These are phyloP conservation scores for Lepus americanus DNA, from an alignment of 2,113 vertebrate genomes.

Conservation along the genomic window DNA sequence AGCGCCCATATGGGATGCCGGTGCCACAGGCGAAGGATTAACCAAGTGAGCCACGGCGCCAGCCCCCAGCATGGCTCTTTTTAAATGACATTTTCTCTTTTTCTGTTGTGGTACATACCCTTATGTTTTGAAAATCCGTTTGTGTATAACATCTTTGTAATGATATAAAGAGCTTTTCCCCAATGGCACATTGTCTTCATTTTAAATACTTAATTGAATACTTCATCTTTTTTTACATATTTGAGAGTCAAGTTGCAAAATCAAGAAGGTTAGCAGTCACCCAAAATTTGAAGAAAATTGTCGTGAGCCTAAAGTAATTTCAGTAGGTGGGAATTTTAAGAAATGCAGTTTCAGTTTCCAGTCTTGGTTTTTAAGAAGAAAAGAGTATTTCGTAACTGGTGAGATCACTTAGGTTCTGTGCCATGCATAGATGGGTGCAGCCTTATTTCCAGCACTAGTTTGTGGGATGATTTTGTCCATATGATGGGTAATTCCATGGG, in stretches of 20 bases:
- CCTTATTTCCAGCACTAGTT: slow-evolving; percentile 70
- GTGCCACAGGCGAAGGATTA: no score
- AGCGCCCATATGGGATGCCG: no score
- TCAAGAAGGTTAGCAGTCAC: background rate
- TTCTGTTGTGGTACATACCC: background rate
- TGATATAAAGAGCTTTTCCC: background rate
- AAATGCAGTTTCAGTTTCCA: background rate
- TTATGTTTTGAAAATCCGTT: background rate
- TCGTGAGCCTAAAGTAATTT: background rate
- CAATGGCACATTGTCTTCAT: background rate
- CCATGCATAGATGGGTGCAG: slow-evolving; percentile 38
- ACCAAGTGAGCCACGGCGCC: no score
- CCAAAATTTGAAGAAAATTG: slow-evolving; percentile 2
- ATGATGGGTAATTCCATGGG: slow-evolving; percentile 79
- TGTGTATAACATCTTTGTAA: background rate
- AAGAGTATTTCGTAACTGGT: background rate
- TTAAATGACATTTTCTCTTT: background rate
- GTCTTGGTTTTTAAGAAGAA: slow-evolving; percentile 3
- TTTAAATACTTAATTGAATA: background rate
- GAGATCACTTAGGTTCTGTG: slow-evolving; percentile 26
- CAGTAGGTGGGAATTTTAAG: background rate
- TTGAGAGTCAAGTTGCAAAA: background rate
- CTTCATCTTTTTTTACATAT: background rate
- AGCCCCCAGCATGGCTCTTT: no score
- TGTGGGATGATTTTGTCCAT: slow-evolving; percentile 58